Conservation (phyloP, 2,113 vertebrate genomes). For the Martes martes region DNA sequence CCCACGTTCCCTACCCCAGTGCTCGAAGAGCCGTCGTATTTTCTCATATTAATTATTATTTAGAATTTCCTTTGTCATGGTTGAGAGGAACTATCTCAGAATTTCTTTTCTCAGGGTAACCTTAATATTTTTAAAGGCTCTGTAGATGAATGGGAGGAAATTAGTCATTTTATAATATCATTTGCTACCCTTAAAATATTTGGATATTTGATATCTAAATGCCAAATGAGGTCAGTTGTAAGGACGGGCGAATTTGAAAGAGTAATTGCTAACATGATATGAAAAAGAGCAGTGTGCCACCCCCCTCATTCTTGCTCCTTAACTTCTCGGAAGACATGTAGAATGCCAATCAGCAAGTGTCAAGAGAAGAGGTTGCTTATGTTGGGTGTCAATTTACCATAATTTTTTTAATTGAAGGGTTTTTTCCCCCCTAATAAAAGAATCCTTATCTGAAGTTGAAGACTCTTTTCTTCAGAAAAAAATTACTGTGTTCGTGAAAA, state of each 20-base stretch:
- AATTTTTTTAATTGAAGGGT: background rate
- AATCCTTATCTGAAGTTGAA: slow-evolving; percentile 32
- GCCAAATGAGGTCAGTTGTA: slow-evolving; percentile 62
- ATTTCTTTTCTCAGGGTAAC: slow-evolving; percentile 70
- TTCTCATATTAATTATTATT: slow-evolving; percentile 81
- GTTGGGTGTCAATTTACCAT: background rate
- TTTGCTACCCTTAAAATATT: slow-evolving; percentile 70
- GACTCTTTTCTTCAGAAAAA: slow-evolving; percentile 17
- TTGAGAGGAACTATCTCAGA: slow-evolving; percentile 73
- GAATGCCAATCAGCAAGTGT: background rate
- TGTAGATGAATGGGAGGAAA: slow-evolving; percentile 72
- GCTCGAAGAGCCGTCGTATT: slow-evolving; percentile 76
- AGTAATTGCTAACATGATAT: slow-evolving; percentile 56
- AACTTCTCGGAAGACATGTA: slow-evolving; percentile 43
- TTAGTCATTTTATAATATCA: slow-evolving; percentile 73
- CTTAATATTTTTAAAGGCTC: slow-evolving; percentile 74
- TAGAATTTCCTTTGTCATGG: slow-evolving; percentile 79
- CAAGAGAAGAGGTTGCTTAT: background rate
- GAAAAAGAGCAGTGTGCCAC: slow-evolving; percentile 34
- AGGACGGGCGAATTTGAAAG: slow-evolving; percentile 34
- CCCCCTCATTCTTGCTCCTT: slow-evolving; percentile 58
- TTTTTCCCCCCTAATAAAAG: background rate
- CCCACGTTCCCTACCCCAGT: slow-evolving; percentile 68
- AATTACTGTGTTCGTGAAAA: slow-evolving; percentile 38
- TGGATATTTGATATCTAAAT: slow-evolving; percentile 73